These are phyloP conservation scores for Temnothorax curvispinosus DNA, from an alignment of 1,140 invertebrate species.

Conservation along the genomic window DNA sequence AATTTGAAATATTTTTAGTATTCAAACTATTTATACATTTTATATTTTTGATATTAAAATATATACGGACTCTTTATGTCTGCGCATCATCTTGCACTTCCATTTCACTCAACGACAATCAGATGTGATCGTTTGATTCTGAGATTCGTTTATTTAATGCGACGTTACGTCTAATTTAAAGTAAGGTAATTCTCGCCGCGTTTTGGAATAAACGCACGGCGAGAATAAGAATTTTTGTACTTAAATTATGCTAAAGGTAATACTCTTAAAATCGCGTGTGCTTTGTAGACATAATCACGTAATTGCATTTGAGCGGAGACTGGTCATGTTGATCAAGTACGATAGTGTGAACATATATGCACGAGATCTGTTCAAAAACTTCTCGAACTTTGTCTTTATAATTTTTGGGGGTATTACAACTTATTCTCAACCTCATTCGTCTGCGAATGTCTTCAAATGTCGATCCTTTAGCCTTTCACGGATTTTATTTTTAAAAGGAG, in stretches of 20 bases:
- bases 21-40: background rate
- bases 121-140: slow-evolving; percentile 21
- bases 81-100: background rate
- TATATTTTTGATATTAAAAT: background rate
- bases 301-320: background rate
- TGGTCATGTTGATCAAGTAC: background rate
- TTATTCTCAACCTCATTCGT: too few species aligned
- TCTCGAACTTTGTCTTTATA: too few species aligned
- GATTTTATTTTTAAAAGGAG: too few species aligned
- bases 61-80: background rate
- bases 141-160: background rate
- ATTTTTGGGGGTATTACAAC: too few species aligned
- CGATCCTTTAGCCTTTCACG: too few species aligned
- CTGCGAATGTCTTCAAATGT: too few species aligned
- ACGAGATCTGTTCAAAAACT: too few species aligned
- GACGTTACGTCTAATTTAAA: background rate
- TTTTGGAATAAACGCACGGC: background rate
- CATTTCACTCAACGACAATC: background rate
- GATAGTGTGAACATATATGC: background rate
- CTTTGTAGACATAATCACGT: background rate
- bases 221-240: background rate
- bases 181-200: background rate
- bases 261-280: background rate
- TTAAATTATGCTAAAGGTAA: slow-evolving; percentile 1
- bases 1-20: background rate